Conservation (phyloP, 2,888 invertebrate species). For the Hartigia nigra region DNA sequence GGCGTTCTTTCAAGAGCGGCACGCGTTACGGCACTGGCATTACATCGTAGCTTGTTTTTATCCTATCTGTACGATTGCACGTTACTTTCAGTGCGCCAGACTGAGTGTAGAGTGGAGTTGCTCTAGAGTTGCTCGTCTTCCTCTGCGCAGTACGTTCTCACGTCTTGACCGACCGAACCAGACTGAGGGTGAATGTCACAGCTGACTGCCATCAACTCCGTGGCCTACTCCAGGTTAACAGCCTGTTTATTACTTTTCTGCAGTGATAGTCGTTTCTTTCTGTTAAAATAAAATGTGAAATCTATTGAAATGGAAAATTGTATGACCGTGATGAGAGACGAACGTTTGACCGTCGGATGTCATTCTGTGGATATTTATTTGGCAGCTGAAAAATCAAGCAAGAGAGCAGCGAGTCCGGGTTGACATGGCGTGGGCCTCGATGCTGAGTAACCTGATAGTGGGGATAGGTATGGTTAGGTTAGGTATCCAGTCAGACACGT, state of each 20-base stretch:
- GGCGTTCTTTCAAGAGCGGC: slow-evolving; percentile 20
- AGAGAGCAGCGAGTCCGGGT: background rate
- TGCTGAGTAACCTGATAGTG: background rate
- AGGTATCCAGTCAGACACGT: background rate
- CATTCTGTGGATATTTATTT: background rate
- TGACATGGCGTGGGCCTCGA: background rate
- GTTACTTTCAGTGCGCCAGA: background rate
- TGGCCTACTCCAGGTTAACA: background rate
- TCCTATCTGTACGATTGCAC: background rate
- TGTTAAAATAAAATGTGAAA: background rate
- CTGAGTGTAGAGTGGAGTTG: background rate
- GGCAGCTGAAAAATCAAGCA: background rate
- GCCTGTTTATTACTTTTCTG: background rate
- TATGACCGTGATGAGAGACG: background rate
- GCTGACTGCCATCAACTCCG: slow-evolving; percentile 8
- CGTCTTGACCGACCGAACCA: background rate
- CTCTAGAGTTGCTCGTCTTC: background rate
- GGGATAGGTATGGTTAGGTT: background rate
- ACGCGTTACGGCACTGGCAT: slow-evolving; percentile 16
- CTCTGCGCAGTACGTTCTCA: background rate
- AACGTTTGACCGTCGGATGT: background rate
- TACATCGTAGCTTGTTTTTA: slow-evolving; percentile 15
- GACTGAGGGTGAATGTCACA: slow-evolving; percentile 23
- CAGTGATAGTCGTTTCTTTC: background rate
- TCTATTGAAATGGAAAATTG: background rate